Conservation (phyloP, 2,888 invertebrate genomes). For the Mythimna lalbum region DNA sequence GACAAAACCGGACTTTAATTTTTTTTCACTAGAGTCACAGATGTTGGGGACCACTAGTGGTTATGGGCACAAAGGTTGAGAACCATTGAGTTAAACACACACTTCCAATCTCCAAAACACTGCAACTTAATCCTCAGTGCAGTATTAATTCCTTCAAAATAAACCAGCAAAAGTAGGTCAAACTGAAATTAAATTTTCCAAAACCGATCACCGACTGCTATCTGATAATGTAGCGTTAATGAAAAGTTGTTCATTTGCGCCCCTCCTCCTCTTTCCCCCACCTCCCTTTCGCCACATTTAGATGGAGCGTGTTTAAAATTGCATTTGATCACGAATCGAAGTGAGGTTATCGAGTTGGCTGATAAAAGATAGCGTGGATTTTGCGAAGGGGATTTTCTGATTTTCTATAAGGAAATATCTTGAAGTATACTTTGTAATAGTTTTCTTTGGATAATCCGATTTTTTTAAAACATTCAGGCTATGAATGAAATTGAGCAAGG, state of each 20-base stretch:
- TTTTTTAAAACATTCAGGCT: no score
- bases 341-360: constrained; percentile 3
- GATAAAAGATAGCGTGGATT: constrained; percentile 2
- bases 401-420: background rate
- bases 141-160: constrained; percentile 15
- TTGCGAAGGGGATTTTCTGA: background rate
- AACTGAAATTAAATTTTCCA: constrained; percentile 68
- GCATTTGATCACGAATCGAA: constrained; percentile 58
- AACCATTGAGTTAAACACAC: background rate
- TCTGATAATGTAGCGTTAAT: constrained; percentile 76
- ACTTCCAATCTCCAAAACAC: background rate
- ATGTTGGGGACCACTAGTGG: no score
- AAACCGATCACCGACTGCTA: constrained; percentile 65
- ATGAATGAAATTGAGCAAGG: no score
- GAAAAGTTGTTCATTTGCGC: constrained; percentile 74
- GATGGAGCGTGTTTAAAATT: constrained; percentile 51
- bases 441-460: background rate
- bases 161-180: constrained; percentile 50
- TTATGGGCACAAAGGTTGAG: no score
- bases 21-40: no score
- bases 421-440: no score
- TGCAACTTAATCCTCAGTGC: constrained; percentile 11
- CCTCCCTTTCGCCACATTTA: constrained; percentile 4
- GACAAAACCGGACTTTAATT: no score
- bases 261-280: constrained; percentile 33